Base-by-base conservation (phyloP, 2,888 invertebrate genomes). In the Ellobium chinense region DNA sequence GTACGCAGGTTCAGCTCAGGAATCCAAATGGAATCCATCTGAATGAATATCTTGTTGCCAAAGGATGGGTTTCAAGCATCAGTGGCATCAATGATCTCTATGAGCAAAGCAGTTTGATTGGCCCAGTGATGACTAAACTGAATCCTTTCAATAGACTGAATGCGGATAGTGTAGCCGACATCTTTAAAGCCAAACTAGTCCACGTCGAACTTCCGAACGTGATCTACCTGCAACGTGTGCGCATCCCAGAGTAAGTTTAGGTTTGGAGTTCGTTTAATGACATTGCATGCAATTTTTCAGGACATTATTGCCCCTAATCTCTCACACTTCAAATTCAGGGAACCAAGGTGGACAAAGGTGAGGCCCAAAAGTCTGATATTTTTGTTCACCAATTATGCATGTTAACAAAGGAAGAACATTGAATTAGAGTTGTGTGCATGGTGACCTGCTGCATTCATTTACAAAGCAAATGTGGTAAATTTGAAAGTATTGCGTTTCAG, bases 161-260 rank as follows among this genome's bases (percentile, higher is more conserved):
- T 37, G 69, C 66, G 82, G 81, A 73, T 12, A 65, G 62, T 0
- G 34, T 70, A 0, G 79, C 83, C 14, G 84, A 85, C 31, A 80
- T 70, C 9, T 82, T 88, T 31, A 81, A 82, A 62, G 90, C 88
- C 1, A 39, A 85, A 2, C 81, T 89, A 36, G 88, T 89, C 14
- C 88, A 90, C 81, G 83, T 90, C 24, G 91, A 91, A 68, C 78
- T 88, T 18, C 90, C 90, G 21, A 85, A 90, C 82, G 75, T 89
- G 70, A 88, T 90, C 81, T 86, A 89, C 81, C 27, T 78, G 56
- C 73, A 60, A 34, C 39, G 46, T 0, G 29, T 36, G 12, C n/a
- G 34, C 2, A 9, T 36, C 7, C 0, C n/a, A 18, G 72, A 81
- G 77, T 77, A 69, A 63, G 72, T 70, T 21, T 4, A 12, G 21